A percentile compares a stretch with the other conserved stretches of the same genome.
Evolutionary conservation across 2,888 invertebrate species (phyloP).

Genomic region (Pristionchus fissidentatus): DNA sequence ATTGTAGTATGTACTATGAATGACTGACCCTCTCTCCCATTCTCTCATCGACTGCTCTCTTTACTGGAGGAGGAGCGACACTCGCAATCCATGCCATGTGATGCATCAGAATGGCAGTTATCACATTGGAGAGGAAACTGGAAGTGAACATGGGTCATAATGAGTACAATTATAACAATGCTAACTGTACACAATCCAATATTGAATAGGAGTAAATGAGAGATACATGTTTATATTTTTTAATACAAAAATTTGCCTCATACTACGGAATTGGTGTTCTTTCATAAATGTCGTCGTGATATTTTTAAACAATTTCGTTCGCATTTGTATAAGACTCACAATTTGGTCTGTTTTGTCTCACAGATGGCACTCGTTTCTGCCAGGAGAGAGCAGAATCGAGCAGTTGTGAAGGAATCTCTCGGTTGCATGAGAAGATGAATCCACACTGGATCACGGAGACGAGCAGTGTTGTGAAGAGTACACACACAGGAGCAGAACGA

Average conservation of each 20-base stretch:
- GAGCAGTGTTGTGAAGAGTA: slow-evolving; percentile 66
- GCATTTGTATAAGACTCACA: slow-evolving; percentile 66
- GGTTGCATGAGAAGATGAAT: slow-evolving; percentile 55
- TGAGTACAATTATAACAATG: too few species aligned
- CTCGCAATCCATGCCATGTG: slow-evolving; percentile 73
- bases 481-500: slow-evolving; percentile 62
- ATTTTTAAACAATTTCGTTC: too few species aligned
- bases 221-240: too few species aligned
- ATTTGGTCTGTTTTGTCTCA: slow-evolving; percentile 69
- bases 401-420: slow-evolving; percentile 56
- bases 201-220: too few species aligned
- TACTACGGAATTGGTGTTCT: too few species aligned
- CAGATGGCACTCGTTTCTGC: slow-evolving; percentile 58
- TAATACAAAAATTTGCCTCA: too few species aligned
- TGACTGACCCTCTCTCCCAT: not conserved
- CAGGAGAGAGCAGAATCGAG: slow-evolving; percentile 64
- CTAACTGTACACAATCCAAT: too few species aligned
- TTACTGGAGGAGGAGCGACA: slow-evolving; percentile 66
- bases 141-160: slow-evolving; percentile 38
- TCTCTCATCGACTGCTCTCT: not conserved
- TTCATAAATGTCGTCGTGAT: too few species aligned
- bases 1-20: not conserved
- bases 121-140: slow-evolving; percentile 70
- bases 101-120: slow-evolving; percentile 71
- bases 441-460: slow-evolving; percentile 69